A percentile compares a stretch with the other conserved stretches of the same genome.
phyloP scores from a whole-genome alignment of 2,797 vertebrate genomes.

The Sebastes alutus region DNA sequence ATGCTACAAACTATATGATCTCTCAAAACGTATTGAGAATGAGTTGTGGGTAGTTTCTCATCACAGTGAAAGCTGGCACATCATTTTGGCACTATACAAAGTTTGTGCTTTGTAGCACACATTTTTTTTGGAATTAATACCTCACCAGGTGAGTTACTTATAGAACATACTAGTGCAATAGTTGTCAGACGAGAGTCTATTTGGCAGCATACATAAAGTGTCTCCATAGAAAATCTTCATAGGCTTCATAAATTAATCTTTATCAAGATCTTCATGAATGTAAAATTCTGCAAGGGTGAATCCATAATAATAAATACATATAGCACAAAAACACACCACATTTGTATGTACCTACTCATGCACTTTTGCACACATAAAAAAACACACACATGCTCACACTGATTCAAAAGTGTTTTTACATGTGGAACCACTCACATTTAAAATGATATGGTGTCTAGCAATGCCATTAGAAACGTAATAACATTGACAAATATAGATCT shows the following conservation, averaged over 20 bases:
- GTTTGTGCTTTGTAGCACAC: conserved; percentile 53
- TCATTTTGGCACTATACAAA: conserved; percentile 41
- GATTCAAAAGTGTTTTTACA: conserved; percentile 30
- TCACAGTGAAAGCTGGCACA: conserved; percentile 67
- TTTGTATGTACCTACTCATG: conserved; percentile 51
- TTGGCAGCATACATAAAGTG: conserved; percentile 53
- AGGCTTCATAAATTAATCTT: conserved; percentile 27
- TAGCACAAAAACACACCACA: conserved; percentile 50
- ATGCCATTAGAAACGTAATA: conserved; percentile 6
- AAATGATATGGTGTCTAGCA: not conserved
- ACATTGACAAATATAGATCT: conserved; percentile 27
- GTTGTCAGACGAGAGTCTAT: conserved; percentile 41
- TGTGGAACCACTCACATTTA: conserved; percentile 6
- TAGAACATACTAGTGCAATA: conserved; percentile 52
- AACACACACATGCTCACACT: conserved; percentile 50
- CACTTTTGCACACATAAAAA: conserved; percentile 44
- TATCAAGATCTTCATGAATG: conserved; percentile 16
- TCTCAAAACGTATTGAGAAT: conserved; percentile 14
- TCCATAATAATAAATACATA: conserved; percentile 30
- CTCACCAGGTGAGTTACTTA: conserved; percentile 30
- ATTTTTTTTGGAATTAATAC: conserved; percentile 13
- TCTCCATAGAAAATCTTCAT: conserved; percentile 36
- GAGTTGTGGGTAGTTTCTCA: conserved; percentile 30
- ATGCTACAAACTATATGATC: conserved; percentile 32
- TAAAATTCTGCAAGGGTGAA: conserved; percentile 37